A percentile compares a stretch with the other conserved stretches of the same genome.
phyloP scores from a whole-genome alignment of 2,797 vertebrate species.

The Platyrinchus mystaceus region DNA sequence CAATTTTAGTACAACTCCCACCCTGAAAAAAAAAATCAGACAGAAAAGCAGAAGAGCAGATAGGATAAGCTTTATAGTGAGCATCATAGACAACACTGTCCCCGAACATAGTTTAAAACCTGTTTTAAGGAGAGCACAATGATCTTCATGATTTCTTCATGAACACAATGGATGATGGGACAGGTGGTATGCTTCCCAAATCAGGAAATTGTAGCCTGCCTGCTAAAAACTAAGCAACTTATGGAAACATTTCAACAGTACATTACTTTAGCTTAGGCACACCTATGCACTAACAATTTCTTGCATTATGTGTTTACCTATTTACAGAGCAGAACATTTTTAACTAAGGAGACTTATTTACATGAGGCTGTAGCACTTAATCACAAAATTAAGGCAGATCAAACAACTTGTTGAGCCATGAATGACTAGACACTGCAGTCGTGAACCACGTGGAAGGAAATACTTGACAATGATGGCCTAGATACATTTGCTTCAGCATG shows the following conservation, averaged over 20 bases:
- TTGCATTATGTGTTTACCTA: not conserved
- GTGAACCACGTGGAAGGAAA: not conserved
- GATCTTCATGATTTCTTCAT: not conserved
- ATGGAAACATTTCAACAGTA: not conserved
- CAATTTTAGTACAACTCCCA: not conserved
- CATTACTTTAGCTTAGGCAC: not conserved
- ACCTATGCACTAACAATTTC: not conserved
- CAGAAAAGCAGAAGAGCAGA: not conserved
- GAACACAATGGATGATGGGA: not conserved
- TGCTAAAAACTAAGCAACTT: not conserved
- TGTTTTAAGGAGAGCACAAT: not conserved
- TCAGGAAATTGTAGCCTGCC: not conserved
- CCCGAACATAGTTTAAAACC: not conserved
- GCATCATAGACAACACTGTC: not conserved
- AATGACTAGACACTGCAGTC: not conserved
- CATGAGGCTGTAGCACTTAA: not conserved
- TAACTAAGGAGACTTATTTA: not conserved
- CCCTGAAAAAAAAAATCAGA: fast-evolving
- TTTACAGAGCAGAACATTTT: not conserved
- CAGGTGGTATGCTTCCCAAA: not conserved
- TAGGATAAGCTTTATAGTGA: fast-evolving
- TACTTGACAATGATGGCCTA: not conserved
- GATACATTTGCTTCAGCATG: not conserved
- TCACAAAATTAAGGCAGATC: not conserved
- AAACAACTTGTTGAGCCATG: not conserved